These are phyloP conservation scores for Amiota minor DNA, from an alignment of 2,888 invertebrate genomes.

Conservation along the genomic window DNA sequence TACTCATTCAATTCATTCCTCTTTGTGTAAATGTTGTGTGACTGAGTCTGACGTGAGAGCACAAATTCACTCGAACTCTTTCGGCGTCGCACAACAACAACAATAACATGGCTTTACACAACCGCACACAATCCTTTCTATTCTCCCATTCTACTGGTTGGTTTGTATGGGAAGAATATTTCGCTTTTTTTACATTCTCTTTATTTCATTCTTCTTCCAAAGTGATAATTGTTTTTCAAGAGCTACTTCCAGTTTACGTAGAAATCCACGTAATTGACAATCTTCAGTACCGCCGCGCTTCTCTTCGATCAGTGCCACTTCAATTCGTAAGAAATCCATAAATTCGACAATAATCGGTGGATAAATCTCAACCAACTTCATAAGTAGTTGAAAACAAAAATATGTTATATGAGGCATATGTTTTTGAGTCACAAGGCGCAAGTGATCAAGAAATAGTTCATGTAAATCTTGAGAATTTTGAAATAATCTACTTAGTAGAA, in stretches of 20 bases:
- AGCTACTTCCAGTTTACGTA: conserved; percentile 55
- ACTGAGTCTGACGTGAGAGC: too few species aligned
- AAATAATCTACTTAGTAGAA: conserved; percentile 54
- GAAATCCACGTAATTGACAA: conserved; percentile 67
- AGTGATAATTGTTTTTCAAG: conserved; percentile 26
- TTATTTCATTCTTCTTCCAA: too few species aligned
- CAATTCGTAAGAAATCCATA: conserved; percentile 60
- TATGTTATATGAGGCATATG: conserved; percentile 72
- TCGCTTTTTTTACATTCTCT: too few species aligned
- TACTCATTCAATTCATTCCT: too few species aligned
- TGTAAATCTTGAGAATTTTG: conserved; percentile 49
- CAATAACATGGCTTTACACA: too few species aligned
- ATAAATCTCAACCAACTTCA: conserved; percentile 63
- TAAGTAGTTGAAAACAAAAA: conserved; percentile 70
- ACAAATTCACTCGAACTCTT: too few species aligned
- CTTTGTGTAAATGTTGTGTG: too few species aligned
- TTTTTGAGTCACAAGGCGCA: conserved; percentile 67
- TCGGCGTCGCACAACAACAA: too few species aligned
- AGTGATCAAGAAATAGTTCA: conserved; percentile 55
- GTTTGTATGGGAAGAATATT: too few species aligned
- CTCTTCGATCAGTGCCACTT: conserved; percentile 66
- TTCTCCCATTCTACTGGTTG: too few species aligned
- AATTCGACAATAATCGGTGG: conserved; percentile 60
- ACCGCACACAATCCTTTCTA: too few species aligned
- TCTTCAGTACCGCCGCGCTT: conserved; percentile 72